Evolutionary conservation across 1,140 invertebrate genomes (phyloP), one percentile per base, ranked within the genome.

Genomic region (Drosophila pseudoobscura): DNA sequence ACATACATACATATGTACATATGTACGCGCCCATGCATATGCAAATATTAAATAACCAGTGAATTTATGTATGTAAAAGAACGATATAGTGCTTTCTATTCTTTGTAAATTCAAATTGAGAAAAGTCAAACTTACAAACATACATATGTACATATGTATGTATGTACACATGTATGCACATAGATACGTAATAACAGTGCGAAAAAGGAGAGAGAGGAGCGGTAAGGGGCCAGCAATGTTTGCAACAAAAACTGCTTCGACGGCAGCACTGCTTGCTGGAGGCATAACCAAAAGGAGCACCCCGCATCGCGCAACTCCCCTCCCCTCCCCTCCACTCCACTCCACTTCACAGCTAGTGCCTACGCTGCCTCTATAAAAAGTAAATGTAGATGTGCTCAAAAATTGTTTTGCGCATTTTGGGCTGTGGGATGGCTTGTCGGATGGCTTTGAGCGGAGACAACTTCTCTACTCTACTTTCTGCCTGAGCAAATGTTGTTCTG

Each of bases 381-480:
- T n/a, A 44, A 62, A 61, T 31, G 29, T 31, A 31, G 29, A 31
- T 31, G 29, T 31, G 29, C 29, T 31, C 29, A 31, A 31, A 62
- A 64, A 64, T 61, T 69, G 62, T 68, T 69, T 69, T 68, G 63
- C 35, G 62, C 62, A 35, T 52, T 52, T 52, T 46, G 29, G 29
- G 29, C 7, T 31, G 29, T 4, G 3, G 24, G 24, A 31, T 31
- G 29, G 29, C 29, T 31, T 6, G 8, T 11, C 1, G 9, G 35
- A 13, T 9, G 35, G 24, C 24, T 26, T 0, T 26, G 24, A 26
- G 24, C 11, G 35, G 35, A 39, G 35, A 39, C 35, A 56, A 70
- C 51, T 57, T 69, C 50, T 43, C 47, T 56, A 43, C 9, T 51
- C 20, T 31, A 29, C 50, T 47, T 47, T 15, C 39, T 49, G 44